Evolutionary conservation across 2,113 vertebrate genomes (phyloP), one percentile per base, ranked within the genome.

Genomic region (Oncorhynchus keta): DNA sequence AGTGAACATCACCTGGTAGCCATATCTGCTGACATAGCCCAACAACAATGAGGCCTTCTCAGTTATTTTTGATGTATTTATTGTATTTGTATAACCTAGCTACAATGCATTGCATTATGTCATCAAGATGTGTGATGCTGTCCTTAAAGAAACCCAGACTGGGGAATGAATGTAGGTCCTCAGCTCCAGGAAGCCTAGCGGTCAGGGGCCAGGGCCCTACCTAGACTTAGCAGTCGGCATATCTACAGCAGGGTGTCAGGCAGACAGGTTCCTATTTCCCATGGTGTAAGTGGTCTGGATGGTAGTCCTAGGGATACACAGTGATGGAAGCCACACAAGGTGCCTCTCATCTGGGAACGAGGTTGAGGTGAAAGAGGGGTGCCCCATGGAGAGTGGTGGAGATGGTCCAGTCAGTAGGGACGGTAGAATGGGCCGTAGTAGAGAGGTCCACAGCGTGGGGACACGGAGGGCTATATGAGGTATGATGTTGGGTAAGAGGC

Each of bases 1-100:
- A 70, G 73, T 70, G 75, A 74, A 82, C 75, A 77, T 49, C 6
- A 28, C 30, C 64, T 67, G 64, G 72, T 76, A 70, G 76, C 69
- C 22, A 22, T 57, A 67, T 79, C 72, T 79, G 73, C 57, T 65
- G 57, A 74, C 32, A 39, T 3, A 64, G n/a, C 20, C 20, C 9
- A 57, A 66, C 35, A 59, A 39, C 68, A 66, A 24, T 59, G 57
- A 67, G 57, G 62, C 70, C 49, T 57, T 6, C 3, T 45, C 39
- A n/a, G 1, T 11, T 11, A 11, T 45, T 45, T 45, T 3, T 2
- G 1, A 11, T 45, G 39, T 45, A 45, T 45, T 45, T 57, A 20
- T 16, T 57, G 70, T 39, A 59, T 69, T 51, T 11, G 55, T 65
- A 67, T 70, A 57, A 61, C n/a, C 1, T 0, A 48, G 48, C 65